Percentiles rank a stretch among this genome's conserved stretches.
These are phyloP conservation scores for Acanthurus leucopareius DNA, from an alignment of 2,797 vertebrate species.

Conservation along the genomic window DNA sequence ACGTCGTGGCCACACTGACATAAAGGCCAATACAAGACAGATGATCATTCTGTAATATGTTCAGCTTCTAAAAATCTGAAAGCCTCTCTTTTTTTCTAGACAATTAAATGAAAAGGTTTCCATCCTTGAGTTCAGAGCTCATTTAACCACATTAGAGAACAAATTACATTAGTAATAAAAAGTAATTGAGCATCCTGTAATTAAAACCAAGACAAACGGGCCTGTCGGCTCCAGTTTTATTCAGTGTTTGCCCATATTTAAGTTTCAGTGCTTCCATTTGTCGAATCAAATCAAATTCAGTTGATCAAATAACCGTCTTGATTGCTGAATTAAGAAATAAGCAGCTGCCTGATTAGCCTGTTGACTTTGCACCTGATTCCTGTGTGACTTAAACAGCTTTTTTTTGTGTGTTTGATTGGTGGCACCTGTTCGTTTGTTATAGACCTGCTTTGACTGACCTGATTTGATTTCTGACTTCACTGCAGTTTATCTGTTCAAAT, in stretches of 20 bases:
- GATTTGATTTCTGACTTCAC: slow-evolving; percentile 25
- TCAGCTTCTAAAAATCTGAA: slow-evolving; percentile 30
- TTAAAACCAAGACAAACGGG: slow-evolving; percentile 76
- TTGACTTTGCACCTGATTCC: slow-evolving; percentile 4
- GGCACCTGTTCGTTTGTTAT: background rate
- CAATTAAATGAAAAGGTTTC: slow-evolving; percentile 64
- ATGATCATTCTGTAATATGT: background rate
- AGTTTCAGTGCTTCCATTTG: slow-evolving; percentile 61
- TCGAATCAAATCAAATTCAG: slow-evolving; percentile 43
- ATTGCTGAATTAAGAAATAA: slow-evolving; percentile 24
- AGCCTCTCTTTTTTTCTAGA: slow-evolving; percentile 44
- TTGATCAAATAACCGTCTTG: slow-evolving; percentile 18
- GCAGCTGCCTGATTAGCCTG: background rate
- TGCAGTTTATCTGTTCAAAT: slow-evolving; percentile 28
- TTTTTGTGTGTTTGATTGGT: background rate
- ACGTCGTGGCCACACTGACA: background rate
- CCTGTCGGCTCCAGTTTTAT: slow-evolving; percentile 53
- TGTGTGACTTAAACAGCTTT: background rate
- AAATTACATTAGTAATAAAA: slow-evolving; percentile 76
- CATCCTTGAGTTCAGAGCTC: slow-evolving; percentile 46
- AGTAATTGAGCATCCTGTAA: slow-evolving; percentile 74
- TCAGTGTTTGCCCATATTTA: slow-evolving; percentile 63
- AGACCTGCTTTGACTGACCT: slow-evolving; percentile 27
- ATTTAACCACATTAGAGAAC: slow-evolving; percentile 71
- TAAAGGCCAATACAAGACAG: slow-evolving; percentile 9